These are phyloP conservation scores for Eidolon helvum DNA, from an alignment of 2,113 vertebrate genomes.

Conservation along the genomic window DNA sequence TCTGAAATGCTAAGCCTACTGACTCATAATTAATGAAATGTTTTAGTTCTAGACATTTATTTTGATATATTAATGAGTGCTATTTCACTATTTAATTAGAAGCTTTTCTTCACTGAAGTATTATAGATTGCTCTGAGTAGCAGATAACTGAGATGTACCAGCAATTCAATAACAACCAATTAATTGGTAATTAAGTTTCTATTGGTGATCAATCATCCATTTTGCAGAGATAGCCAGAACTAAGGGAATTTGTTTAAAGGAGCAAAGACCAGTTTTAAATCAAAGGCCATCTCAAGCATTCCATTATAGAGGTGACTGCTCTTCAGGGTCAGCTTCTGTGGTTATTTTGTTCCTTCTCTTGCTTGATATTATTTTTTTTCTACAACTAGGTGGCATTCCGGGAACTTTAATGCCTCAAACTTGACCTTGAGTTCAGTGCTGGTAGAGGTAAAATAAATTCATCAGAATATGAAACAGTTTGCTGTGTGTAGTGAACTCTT, in stretches of 20 bases:
- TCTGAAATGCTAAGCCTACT: neutral
- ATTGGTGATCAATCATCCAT: slow-evolving; percentile 77
- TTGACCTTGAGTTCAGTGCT: neutral
- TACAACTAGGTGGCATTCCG: neutral
- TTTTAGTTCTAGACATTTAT: slow-evolving; percentile 60
- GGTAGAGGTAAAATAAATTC: neutral
- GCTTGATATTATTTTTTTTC: neutral
- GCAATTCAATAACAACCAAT: slow-evolving; percentile 79
- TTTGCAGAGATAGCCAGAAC: slow-evolving; percentile 61
- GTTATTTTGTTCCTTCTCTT: neutral
- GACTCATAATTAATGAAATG: slow-evolving; percentile 37
- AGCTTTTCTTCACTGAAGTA: slow-evolving; percentile 69
- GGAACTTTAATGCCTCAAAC: neutral
- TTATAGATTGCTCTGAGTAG: slow-evolving; percentile 69
- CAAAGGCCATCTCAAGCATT: slow-evolving; percentile 32
- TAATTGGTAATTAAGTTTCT: slow-evolving; percentile 82
- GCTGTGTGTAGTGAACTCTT: neutral
- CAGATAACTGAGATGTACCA: slow-evolving; percentile 68
- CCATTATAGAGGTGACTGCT: neutral
- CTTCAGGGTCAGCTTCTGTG: neutral
- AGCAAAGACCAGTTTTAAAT: slow-evolving; percentile 72
- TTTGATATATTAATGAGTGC: slow-evolving; percentile 59
- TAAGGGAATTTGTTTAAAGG: slow-evolving; percentile 59
- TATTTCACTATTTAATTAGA: slow-evolving; percentile 67
- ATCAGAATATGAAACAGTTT: neutral